Conservation (phyloP, 1,140 invertebrate genomes). For the Chrysoperla carnea region DNA sequence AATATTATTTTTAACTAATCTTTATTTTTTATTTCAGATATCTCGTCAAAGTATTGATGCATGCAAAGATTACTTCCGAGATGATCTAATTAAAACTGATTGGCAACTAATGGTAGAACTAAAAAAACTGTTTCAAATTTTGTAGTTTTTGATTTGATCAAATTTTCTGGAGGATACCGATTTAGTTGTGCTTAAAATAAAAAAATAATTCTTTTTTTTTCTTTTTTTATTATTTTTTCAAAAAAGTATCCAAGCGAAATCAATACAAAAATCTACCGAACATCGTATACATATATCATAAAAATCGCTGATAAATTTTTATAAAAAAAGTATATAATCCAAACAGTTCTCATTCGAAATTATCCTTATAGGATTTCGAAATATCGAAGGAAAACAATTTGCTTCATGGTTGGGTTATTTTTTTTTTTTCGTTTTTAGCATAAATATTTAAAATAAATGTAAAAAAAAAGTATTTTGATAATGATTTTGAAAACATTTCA, state of each 20-base stretch:
- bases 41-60: conserved; percentile 94
- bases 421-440: too few relatives aligned
- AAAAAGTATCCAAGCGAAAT: background rate
- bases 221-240: background rate
- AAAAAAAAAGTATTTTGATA: too few relatives aligned
- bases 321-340: too few relatives aligned
- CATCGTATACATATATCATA: too few relatives aligned
- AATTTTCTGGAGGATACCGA: conserved; percentile 5
- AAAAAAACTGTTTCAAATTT: conserved; percentile 95
- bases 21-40: conserved; percentile 58
- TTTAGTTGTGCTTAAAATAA: conserved; percentile 7
- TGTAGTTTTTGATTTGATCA: conserved; percentile 34
- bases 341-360: too few relatives aligned
- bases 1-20: background rate
- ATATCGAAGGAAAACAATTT: too few relatives aligned
- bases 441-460: too few relatives aligned
- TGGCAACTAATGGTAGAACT: conserved; percentile 97
- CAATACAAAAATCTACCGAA: background rate
- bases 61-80: conserved; percentile 97
- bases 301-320: too few relatives aligned
- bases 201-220: conserved; percentile 1
- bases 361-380: too few relatives aligned
- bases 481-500: too few relatives aligned
- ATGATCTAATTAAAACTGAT: conserved; percentile 88
- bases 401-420: too few relatives aligned